Conservation (phyloP, 2,113 vertebrate genomes). For the Microtus oregoni region DNA sequence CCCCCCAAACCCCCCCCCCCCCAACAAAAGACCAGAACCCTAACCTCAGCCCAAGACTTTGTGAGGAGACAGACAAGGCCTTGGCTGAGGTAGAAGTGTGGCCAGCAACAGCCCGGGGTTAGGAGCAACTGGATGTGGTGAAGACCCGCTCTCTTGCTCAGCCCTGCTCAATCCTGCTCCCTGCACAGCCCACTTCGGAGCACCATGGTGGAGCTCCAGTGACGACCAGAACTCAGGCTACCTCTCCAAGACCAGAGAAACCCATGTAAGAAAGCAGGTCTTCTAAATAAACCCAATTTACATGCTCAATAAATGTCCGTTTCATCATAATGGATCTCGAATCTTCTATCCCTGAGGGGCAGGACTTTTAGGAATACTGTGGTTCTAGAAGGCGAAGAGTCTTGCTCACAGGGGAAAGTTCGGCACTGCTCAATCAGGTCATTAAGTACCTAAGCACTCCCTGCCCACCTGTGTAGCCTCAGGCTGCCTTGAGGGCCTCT, state of each 20-base stretch:
- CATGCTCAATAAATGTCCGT: not conserved
- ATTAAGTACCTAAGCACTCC: not conserved
- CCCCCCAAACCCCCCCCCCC: not conserved
- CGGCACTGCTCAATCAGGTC: not conserved
- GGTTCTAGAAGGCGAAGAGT: not conserved
- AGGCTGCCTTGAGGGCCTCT: not conserved
- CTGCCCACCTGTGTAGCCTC: not conserved
- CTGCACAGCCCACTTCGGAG: too few species aligned
- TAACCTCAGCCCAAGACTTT: not conserved
- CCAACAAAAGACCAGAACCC: slow-evolving; percentile 31
- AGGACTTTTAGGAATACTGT: not conserved
- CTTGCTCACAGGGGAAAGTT: not conserved
- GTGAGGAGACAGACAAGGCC: not conserved
- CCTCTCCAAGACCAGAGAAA: not conserved
- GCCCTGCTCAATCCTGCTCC: too few species aligned
- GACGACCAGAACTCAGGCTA: not conserved
- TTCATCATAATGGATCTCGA: not conserved
- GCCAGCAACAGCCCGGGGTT: fast-evolving
- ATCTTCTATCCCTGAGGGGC: not conserved
- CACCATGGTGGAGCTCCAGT: not conserved
- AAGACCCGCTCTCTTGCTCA: fast-evolving
- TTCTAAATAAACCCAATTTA: not conserved
- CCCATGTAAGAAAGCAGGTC: not conserved
- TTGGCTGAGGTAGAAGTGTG: not conserved
- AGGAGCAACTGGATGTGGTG: not conserved